Conservation (phyloP, 2,113 vertebrate genomes). For the Phyllostomus discolor region DNA sequence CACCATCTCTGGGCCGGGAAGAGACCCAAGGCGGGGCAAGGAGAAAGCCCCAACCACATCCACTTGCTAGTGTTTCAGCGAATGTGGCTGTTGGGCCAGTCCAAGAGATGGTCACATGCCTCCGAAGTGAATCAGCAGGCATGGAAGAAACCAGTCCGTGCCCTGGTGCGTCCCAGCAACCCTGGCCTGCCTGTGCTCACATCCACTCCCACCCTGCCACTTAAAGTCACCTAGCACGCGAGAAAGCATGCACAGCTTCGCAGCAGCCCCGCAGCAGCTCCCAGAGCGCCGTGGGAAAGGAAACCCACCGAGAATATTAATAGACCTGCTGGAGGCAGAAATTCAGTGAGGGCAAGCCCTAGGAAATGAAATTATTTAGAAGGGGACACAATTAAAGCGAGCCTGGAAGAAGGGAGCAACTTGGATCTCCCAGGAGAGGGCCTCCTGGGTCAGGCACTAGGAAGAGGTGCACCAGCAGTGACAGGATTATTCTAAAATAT, state of each 20-base stretch:
- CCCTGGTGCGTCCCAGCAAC: neutral
- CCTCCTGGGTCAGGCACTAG: neutral
- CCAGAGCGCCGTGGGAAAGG: conserved; percentile 22
- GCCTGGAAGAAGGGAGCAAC: neutral
- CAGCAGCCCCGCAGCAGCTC: neutral
- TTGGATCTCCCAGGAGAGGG: conserved; percentile 33
- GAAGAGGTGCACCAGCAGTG: neutral
- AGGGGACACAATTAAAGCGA: conserved; percentile 28
- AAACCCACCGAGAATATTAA: conserved; percentile 7
- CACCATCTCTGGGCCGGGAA: neutral
- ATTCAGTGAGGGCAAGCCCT: neutral
- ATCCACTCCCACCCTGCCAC: neutral
- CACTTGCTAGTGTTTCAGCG: neutral
- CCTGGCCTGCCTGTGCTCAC: neutral
- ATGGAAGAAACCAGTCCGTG: neutral
- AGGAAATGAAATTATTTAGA: conserved; percentile 43
- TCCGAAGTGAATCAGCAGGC: neutral
- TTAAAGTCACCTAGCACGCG: neutral
- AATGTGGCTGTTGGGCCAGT: neutral
- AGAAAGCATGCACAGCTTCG: fast-evolving
- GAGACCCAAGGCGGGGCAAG: neutral
- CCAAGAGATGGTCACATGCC: neutral
- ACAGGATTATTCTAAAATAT: conserved; percentile 12
- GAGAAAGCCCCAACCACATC: neutral
- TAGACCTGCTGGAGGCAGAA: conserved; percentile 21